phyloP scores from a whole-genome alignment of 2,113 vertebrate species.

The Beaufortia kweichowensis region DNA sequence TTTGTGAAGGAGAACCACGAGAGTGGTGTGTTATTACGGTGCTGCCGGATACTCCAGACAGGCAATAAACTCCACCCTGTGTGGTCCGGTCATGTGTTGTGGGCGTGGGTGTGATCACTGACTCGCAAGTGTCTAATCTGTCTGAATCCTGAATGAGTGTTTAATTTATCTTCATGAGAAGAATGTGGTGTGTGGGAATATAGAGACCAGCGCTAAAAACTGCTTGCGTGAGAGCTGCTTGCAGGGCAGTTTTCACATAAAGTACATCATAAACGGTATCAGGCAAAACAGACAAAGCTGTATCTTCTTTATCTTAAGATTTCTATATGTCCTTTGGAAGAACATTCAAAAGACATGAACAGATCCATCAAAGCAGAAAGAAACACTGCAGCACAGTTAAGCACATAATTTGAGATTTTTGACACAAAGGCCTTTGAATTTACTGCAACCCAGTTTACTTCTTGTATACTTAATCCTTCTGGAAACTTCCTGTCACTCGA shows the following conservation, averaged over 20 bases:
- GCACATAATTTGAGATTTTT: too few relatives aligned
- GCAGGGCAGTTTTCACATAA: neutral
- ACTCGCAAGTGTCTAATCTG: slow-evolving; percentile 25
- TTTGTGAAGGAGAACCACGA: slow-evolving; percentile 8
- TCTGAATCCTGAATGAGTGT: neutral
- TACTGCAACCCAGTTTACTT: neutral
- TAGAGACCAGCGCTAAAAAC: neutral
- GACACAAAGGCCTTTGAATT: neutral
- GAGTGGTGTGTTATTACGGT: slow-evolving; percentile 17
- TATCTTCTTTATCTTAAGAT: too few relatives aligned
- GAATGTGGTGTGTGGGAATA: neutral
- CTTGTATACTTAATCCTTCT: neutral
- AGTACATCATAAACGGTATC: neutral
- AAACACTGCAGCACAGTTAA: too few relatives aligned
- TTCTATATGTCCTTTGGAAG: too few relatives aligned
- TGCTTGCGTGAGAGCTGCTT: neutral
- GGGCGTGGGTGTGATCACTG: neutral
- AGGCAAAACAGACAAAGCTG: neutral
- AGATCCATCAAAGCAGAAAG: too few relatives aligned
- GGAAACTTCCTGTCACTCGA: neutral
- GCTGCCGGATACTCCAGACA: slow-evolving; percentile 25
- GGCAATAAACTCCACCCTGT: slow-evolving; percentile 38
- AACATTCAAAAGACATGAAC: too few relatives aligned
- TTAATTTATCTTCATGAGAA: slow-evolving; percentile 5
- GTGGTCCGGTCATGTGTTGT: slow-evolving; percentile 28